Percentiles rank a stretch among this genome's conserved stretches.
Conservation (phyloP, 2,888 invertebrate genomes). For the Campopleginae sp. region DNA sequence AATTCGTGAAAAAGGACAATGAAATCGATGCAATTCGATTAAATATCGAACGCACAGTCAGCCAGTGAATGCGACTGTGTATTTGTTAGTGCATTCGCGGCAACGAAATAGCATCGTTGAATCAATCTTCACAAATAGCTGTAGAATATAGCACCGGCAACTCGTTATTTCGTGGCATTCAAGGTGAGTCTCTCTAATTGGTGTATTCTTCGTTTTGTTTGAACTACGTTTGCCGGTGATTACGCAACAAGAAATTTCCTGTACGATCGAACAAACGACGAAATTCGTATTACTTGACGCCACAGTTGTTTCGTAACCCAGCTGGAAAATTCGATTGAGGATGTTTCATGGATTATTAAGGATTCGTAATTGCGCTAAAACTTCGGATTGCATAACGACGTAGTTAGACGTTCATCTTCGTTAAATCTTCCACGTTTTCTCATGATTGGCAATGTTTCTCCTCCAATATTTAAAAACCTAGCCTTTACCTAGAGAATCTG, state of each 20-base stretch:
- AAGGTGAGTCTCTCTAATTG: slow-evolving; percentile 63
- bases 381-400: background rate
- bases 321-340: slow-evolving; percentile 7
- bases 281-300: background rate
- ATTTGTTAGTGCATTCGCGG: slow-evolving; percentile 27
- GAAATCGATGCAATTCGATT: background rate
- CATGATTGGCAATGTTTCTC: background rate
- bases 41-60: background rate
- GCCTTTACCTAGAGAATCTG: background rate
- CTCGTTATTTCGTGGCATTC: slow-evolving; percentile 53
- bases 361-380: background rate
- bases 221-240: slow-evolving; percentile 21
- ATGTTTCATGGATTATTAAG: slow-evolving; percentile 12
- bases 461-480: background rate
- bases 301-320: background rate
- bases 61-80: slow-evolving; percentile 10
- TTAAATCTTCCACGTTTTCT: background rate
- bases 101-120: slow-evolving; percentile 32
- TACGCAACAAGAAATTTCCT: slow-evolving; percentile 54
- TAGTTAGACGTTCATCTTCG: background rate
- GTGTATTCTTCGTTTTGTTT: slow-evolving; percentile 51
- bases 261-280: background rate
- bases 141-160: slow-evolving; percentile 7
- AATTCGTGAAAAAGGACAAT: slow-evolving; percentile 12
- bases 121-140: slow-evolving; percentile 7